Base-by-base conservation (phyloP, 2,113 vertebrate genomes). In the Arvicanthis niloticus region DNA sequence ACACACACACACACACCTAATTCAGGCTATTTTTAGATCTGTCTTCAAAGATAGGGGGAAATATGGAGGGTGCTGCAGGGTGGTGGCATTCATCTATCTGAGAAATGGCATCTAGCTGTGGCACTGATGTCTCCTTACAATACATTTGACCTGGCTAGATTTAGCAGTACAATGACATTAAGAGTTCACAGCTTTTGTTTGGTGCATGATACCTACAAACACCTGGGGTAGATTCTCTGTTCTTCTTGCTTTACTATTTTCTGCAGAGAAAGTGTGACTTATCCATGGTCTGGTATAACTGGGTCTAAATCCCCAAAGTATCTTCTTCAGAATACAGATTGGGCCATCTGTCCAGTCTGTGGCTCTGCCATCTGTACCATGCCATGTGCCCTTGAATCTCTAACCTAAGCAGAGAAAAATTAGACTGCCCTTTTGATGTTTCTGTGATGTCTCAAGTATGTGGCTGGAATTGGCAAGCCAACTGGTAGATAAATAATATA, bases 401-500 rank as follows among this genome's bases (percentile, higher is more conserved):
- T 53, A 82, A 77, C 40, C 68, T 86, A 67, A 42, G 53, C 45
- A 86, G 73, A 77, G 42, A 76, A 62, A 84, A 70, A 78, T 24
- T 68, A 60, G 42, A 65, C 29, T 88, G 89, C 60, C 84, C 40
- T 81, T 51, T 81, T 77, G 40, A n/a, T 3, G 17, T 48, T 42
- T 89, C 78, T 3, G 5, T 51, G 48, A 76, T 95, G 51, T 42
- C 34, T 45, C 6, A 29, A 56, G 73, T 53, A 82, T 16, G 85
- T 72, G 26, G 37, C 77, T 92, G 88, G 80, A 65, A 60, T 81
- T 72, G 82, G 37, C 67, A 73, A 88, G 40, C 12, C 84, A 89
- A 78, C 60, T 88, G 62, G 88, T 48, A 76, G 93, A 91, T 95
- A 96, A 88, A 77, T 75, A 92, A 93, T 77, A 76, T 53, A 91